Percentiles rank a stretch among this genome's conserved stretches.
Evolutionary conservation across 1,140 invertebrate species (phyloP).

Genomic region (Dendrolimus kikuchii): DNA sequence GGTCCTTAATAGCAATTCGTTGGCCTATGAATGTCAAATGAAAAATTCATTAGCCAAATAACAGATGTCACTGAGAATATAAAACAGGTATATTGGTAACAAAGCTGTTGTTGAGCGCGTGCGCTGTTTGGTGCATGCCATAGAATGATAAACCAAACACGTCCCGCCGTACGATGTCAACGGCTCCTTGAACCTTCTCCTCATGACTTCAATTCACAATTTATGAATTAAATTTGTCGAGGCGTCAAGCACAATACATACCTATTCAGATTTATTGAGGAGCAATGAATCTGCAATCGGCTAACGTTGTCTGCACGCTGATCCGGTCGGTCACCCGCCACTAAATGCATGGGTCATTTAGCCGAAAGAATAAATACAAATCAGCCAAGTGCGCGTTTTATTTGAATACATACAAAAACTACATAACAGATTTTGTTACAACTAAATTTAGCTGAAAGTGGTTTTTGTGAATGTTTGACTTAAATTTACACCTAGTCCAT

Average conservation of each 20-base stretch:
- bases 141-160: slow-evolving; percentile 35
- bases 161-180: slow-evolving; percentile 47
- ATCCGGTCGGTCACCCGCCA: slow-evolving; percentile 51
- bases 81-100: not conserved
- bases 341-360: slow-evolving; percentile 30
- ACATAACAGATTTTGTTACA: too few relatives aligned
- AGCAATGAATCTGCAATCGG: slow-evolving; percentile 53
- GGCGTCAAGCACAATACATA: slow-evolving; percentile 59
- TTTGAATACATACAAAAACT: too few relatives aligned
- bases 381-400: too few relatives aligned
- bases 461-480: too few relatives aligned
- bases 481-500: too few relatives aligned
- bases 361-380: slow-evolving; percentile 8
- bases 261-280: slow-evolving; percentile 62
- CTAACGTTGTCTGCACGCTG: slow-evolving; percentile 16
- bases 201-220: slow-evolving; percentile 56
- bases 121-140: slow-evolving; percentile 5
- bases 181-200: slow-evolving; percentile 41
- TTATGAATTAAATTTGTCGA: slow-evolving; percentile 53
- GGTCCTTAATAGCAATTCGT: too few relatives aligned
- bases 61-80: too few relatives aligned
- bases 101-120: slow-evolving; percentile 5
- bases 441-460: too few relatives aligned
- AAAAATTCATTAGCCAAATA: too few relatives aligned
- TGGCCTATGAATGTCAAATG: too few relatives aligned